Base-by-base conservation (phyloP, 2,888 invertebrate species). In the Azorinus chamasolen region DNA sequence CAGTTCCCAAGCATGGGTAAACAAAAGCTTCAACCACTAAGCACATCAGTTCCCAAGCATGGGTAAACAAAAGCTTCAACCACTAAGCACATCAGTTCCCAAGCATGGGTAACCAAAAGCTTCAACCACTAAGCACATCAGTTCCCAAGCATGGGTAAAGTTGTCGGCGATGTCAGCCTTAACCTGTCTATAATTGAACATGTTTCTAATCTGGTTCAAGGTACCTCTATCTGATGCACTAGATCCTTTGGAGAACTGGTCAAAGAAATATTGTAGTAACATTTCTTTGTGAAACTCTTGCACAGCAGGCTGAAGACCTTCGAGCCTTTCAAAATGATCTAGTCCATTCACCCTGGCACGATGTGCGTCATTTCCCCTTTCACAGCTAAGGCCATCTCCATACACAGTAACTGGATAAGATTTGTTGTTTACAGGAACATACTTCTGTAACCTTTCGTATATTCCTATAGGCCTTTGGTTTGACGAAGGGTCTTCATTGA, bases 241-340 rank as follows among this genome's bases (percentile, higher is more conserved):
- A 10, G 61, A 25, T 3, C 69, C 79, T 57, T 69, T 72, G 46
- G 63, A 72, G 20, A 73, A 80, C 3, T 39, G 55, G n/a, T 72
- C 69, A 61, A 24, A 80, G 20, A 65, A 65, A 27, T 80, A 71
- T 48, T 79, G 63, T 2, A 77, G 58, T 14, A 80, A 16, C 68
- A 72, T 75, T 50, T 76, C 72, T 48, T 79, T 75, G 54, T 75
- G 72, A 51, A 79, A 79, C 54, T 76, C 75, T 51, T 79, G 79
- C 12, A 54, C 55, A 39, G 68, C 58, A 22, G 79, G 75, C 51
- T 78, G 48, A 8, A 73, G 25, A 6, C 68, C 72, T 37, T 75
- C 79, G 0, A 75, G 46, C 27, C 75, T 39, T 16, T 71, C 79
- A 39, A 45, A 32, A 8, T 45, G 46, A 16, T 48, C 45, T 8